A percentile compares a stretch with the other conserved stretches of the same genome.
Evolutionary conservation across 2,888 invertebrate genomes (phyloP).

Genomic region (Corbicula japonica): DNA sequence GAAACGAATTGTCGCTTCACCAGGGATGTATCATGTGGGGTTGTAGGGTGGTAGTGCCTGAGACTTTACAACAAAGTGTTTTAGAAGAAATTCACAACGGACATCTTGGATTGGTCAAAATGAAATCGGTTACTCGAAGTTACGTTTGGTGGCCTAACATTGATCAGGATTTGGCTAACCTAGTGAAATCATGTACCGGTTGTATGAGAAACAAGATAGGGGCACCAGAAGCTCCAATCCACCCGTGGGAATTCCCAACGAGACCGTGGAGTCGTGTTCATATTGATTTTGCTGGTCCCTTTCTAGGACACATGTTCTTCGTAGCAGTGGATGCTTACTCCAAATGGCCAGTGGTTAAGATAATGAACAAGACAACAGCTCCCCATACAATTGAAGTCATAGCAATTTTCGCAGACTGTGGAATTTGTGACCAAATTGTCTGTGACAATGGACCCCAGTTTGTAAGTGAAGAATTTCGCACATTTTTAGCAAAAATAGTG

Average conservation of each 20-base stretch:
- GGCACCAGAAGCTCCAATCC: conserved; percentile 67
- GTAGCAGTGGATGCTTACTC: conserved; percentile 85
- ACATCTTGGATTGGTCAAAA: conserved; percentile 77
- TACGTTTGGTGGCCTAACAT: conserved; percentile 78
- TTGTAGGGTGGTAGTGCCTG: conserved; percentile 74
- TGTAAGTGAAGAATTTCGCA: conserved; percentile 52
- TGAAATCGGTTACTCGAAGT: conserved; percentile 76
- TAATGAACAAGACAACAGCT: conserved; percentile 55
- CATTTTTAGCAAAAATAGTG: conserved; percentile 60
- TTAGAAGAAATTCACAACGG: conserved; percentile 73
- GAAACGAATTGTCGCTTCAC: conserved; percentile 61
- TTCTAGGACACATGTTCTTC: conserved; percentile 78
- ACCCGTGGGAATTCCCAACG: conserved; percentile 76
- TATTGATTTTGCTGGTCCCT: conserved; percentile 86
- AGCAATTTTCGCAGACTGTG: conserved; percentile 58
- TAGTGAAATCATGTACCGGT: conserved; percentile 59
- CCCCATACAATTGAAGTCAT: conserved; percentile 54
- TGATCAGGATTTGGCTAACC: conserved; percentile 65
- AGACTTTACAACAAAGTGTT: conserved; percentile 56
- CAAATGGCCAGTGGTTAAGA: conserved; percentile 86
- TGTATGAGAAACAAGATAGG: conserved; percentile 44
- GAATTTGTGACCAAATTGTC: conserved; percentile 57
- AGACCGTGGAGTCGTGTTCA: conserved; percentile 85
- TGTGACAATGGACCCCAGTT: conserved; percentile 66
- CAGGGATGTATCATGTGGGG: conserved; percentile 74